These are phyloP conservation scores for Coenonympha glycerion DNA, from an alignment of 2,888 invertebrate species.

Conservation along the genomic window DNA sequence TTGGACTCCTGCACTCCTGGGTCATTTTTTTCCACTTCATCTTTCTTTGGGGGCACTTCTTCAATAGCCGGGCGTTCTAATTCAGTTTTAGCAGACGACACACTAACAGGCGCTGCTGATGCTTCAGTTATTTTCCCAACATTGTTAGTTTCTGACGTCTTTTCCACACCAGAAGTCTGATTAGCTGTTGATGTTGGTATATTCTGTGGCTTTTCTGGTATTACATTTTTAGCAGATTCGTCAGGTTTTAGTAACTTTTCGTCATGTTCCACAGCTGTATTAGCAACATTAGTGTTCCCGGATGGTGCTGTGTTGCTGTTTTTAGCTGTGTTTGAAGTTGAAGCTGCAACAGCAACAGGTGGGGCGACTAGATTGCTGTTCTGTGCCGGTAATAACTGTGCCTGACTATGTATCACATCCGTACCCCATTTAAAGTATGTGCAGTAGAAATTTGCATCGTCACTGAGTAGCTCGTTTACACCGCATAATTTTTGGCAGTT, in stretches of 20 bases:
- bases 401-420: slow-evolving; percentile 33
- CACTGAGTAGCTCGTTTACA: slow-evolving; percentile 36
- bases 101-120: slow-evolving; percentile 1
- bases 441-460: slow-evolving; percentile 53
- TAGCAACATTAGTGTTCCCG: neutral
- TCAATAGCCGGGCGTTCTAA: slow-evolving; percentile 21
- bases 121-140: slow-evolving; percentile 6
- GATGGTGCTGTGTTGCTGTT: neutral
- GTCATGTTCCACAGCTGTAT: slow-evolving; percentile 3
- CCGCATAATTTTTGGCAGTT: slow-evolving; percentile 53
- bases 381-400: neutral
- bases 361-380: neutral
- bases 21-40: slow-evolving; percentile 25
- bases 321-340: neutral
- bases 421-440: slow-evolving; percentile 61
- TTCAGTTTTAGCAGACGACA: slow-evolving; percentile 15
- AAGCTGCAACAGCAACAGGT: neutral
- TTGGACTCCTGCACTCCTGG: slow-evolving; percentile 27
- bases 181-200: slow-evolving; percentile 11
- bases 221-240: neutral
- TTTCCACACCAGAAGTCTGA: slow-evolving; percentile 6
- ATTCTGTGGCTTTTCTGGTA: slow-evolving; percentile 3
- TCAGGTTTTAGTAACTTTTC: neutral
- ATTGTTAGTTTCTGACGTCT: slow-evolving; percentile 1
- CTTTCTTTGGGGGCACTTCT: slow-evolving; percentile 24